Base-by-base conservation (phyloP, 2,113 vertebrate genomes). In the Sinosuthora webbiana region DNA sequence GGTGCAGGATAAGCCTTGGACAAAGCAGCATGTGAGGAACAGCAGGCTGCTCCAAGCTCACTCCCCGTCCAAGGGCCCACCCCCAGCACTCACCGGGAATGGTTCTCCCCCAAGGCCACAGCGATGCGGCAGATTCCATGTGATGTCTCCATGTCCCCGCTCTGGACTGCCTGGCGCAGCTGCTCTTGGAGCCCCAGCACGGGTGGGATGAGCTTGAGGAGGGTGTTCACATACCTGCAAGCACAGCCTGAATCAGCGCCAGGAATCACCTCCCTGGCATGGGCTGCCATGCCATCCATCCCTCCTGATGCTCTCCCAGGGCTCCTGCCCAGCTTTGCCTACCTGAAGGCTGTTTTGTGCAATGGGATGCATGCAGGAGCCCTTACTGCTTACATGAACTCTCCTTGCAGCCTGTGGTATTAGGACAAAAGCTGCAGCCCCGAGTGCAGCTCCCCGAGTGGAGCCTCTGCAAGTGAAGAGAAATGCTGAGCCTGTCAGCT, bases 111-210 rank as follows among this genome's bases (percentile, higher is more conserved):
- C 68, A 99, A 65, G 49, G 99, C 99, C 91, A 99, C 99, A 8
- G 98, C 98, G 2, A 99, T 99, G 65, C 99, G 98, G 96, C 99
- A 99, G 98, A 99, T 99, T 52, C 99, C 99, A 2, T 99, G 99
- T 1, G 99, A 99, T 0, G 99, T 99, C 97, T 99, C 99, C 99
- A 99, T 99, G 98, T 99, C 99, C 94, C 99, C 99, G 10, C 98
- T 99, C 97, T 99, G 99, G 45, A 99, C 98, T 0, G 99, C 99
- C 91, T 99, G 99, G 91, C 98, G 98, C 78, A 99, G 98, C 97
- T 99, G 99, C 45, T 99, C 99, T 91, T 99, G 99, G 28, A 99
- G 98, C 79, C 99, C 98, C 96, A 99, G 98, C 44, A 99, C 99
- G 44, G 98, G 98, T 0, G 99, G 99, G 82, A 99, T 99, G 95